Percentiles rank a stretch among this genome's conserved stretches.
phyloP scores from a whole-genome alignment of 2,888 invertebrate species.

The Tridacna gigas region DNA sequence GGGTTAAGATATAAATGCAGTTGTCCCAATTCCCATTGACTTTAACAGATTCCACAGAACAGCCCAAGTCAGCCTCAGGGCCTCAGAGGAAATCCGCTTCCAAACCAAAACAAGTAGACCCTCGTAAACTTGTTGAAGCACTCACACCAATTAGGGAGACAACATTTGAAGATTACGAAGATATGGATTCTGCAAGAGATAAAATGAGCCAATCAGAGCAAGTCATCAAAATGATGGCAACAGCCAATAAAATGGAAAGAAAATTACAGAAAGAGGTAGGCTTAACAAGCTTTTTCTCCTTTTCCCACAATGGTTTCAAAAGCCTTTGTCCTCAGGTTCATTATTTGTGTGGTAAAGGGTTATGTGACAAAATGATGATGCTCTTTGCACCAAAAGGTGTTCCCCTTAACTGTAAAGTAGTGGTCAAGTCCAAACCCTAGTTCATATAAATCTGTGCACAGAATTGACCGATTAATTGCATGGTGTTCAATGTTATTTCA shows the following conservation, averaged over 20 bases:
- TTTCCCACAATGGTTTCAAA: too few species aligned
- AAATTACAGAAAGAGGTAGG: conserved; percentile 55
- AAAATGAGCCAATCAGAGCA: conserved; percentile 62
- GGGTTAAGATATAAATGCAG: background rate
- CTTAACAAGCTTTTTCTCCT: too few species aligned
- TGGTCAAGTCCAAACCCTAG: too few species aligned
- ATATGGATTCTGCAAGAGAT: conserved; percentile 38
- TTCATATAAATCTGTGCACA: too few species aligned
- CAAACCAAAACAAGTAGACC: conserved; percentile 65
- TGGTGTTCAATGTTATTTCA: too few species aligned
- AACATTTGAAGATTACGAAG: conserved; percentile 72
- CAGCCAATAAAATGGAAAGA: conserved; percentile 43
- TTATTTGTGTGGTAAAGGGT: background rate
- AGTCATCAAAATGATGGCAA: conserved; percentile 64
- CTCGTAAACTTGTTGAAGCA: conserved; percentile 69
- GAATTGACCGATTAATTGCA: too few species aligned
- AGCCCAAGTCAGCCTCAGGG: conserved; percentile 8
- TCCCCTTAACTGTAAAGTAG: too few species aligned
- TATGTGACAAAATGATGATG: too few species aligned
- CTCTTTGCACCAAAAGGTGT: too few species aligned
- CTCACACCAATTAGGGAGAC: conserved; percentile 79
- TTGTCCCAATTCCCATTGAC: background rate
- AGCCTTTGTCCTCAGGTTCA: too few species aligned
- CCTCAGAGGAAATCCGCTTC: conserved; percentile 52
- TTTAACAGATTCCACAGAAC: background rate